A percentile compares a stretch with the other conserved stretches of the same genome.
These are phyloP conservation scores for Neomonachus schauinslandi DNA, from an alignment of 2,113 vertebrate species.

Conservation along the genomic window DNA sequence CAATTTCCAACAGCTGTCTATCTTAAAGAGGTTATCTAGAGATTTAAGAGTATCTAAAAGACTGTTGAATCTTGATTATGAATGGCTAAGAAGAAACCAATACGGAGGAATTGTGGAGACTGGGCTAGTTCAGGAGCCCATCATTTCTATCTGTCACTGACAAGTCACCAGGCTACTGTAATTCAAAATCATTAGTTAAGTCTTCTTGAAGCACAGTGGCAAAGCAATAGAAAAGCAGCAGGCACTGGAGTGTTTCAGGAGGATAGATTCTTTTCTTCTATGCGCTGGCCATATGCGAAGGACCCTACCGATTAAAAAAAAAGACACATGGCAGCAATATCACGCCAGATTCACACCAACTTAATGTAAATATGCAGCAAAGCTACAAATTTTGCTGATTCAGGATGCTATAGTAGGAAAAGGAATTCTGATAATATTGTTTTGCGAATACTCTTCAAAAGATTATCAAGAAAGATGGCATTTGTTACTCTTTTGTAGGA, in stretches of 20 bases:
- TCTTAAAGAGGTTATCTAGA: constrained; percentile 62
- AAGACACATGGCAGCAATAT: constrained; percentile 45
- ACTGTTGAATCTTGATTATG: constrained; percentile 80
- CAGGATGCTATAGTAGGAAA: constrained; percentile 53
- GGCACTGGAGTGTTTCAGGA: constrained; percentile 57
- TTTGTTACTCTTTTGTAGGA: constrained; percentile 53
- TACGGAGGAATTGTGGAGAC: constrained; percentile 72
- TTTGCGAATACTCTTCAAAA: constrained; percentile 24
- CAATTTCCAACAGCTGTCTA: constrained; percentile 71
- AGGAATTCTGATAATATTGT: constrained; percentile 70
- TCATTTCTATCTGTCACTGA: constrained; percentile 84
- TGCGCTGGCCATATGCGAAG: constrained; percentile 51
- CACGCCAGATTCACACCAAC: constrained; percentile 22
- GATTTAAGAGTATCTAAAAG: constrained; percentile 78
- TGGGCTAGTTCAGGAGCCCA: constrained; percentile 64
- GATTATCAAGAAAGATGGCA: constrained; percentile 27
- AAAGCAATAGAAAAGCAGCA: constrained; percentile 60
- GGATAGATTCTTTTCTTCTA: constrained; percentile 64
- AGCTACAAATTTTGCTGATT: constrained; percentile 61
- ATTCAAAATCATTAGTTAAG: constrained; percentile 84
- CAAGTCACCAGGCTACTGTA: constrained; percentile 83
- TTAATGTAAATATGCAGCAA: constrained; percentile 63
- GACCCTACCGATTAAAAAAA: constrained; percentile 37
- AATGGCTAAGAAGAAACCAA: constrained; percentile 76
- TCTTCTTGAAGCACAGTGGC: constrained; percentile 73